These are phyloP conservation scores for Philopedon plagiatum DNA, from an alignment of 2,888 invertebrate species.

Conservation along the genomic window DNA sequence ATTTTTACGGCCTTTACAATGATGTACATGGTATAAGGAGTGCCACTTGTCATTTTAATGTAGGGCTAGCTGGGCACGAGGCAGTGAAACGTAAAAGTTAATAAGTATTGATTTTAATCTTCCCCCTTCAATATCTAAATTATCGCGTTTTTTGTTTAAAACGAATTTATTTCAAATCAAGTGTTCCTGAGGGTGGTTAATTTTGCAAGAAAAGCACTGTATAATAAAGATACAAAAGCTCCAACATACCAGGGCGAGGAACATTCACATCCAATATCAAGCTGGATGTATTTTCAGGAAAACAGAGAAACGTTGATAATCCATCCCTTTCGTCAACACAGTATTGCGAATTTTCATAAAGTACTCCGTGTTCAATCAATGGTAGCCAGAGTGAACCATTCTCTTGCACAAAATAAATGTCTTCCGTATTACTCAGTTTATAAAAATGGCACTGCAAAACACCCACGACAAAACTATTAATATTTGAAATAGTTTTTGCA, in stretches of 20 bases:
- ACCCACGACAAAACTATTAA: conserved; percentile 39
- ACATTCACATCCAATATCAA: not conserved
- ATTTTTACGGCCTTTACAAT: too few species aligned
- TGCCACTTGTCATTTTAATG: too few species aligned
- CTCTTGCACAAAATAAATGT: conserved; percentile 56
- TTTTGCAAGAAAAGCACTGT: not conserved
- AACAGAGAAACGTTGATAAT: conserved; percentile 53
- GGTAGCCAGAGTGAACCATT: conserved; percentile 56
- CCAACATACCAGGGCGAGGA: not conserved
- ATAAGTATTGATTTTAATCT: too few species aligned
- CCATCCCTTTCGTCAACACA: conserved; percentile 55
- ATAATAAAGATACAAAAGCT: not conserved
- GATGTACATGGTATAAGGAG: too few species aligned
- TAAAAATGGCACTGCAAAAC: conserved; percentile 42
- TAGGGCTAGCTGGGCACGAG: too few species aligned
- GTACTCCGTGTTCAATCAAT: conserved; percentile 14
- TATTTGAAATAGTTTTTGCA: conserved; percentile 9
- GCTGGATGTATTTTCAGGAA: not conserved
- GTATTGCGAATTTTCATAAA: conserved; percentile 50
- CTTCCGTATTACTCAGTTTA: conserved; percentile 9
- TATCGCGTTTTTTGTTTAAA: too few species aligned
- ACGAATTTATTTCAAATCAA: too few species aligned
- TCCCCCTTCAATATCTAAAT: too few species aligned
- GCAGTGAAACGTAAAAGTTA: too few species aligned
- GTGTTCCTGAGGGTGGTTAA: too few species aligned